These are phyloP conservation scores for Noturus placidus DNA, from an alignment of 2,113 vertebrate genomes.

Conservation along the genomic window DNA sequence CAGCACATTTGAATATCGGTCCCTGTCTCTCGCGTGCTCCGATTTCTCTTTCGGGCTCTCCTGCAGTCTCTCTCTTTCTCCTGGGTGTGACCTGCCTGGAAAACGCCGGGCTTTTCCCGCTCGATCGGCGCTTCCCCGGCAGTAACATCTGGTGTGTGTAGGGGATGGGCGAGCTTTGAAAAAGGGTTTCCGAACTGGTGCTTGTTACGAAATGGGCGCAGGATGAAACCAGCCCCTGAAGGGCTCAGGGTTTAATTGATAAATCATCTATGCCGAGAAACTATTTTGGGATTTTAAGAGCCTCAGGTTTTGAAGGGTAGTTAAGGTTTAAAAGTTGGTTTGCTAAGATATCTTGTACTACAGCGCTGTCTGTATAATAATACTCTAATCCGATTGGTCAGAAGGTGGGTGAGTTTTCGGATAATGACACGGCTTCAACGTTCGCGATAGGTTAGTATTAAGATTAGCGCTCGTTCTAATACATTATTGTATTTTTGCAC, in stretches of 20 bases:
- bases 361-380: neutral
- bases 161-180: constrained; percentile 27
- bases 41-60: neutral
- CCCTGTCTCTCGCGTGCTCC: neutral
- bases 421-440: no score
- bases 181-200: constrained; percentile 36
- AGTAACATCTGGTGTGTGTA: constrained; percentile 29
- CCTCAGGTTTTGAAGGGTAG: constrained; percentile 4
- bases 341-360: neutral
- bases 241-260: constrained; percentile 41
- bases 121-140: constrained; percentile 21
- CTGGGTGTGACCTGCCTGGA: constrained; percentile 38
- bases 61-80: neutral
- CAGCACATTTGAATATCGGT: constrained; percentile 31
- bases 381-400: neutral
- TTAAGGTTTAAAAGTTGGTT: neutral
- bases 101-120: constrained; percentile 33
- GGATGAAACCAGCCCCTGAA: constrained; percentile 30
- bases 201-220: constrained; percentile 45
- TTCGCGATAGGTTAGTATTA: neutral
- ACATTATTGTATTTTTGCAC: neutral
- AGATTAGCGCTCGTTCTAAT: neutral
- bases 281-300: constrained; percentile 6
- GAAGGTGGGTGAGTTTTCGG: neutral
- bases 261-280: constrained; percentile 45